A percentile compares a stretch with the other conserved stretches of the same genome.
These are phyloP conservation scores for Mormoops blainvillei DNA, from an alignment of 2,113 vertebrate genomes.

Conservation along the genomic window DNA sequence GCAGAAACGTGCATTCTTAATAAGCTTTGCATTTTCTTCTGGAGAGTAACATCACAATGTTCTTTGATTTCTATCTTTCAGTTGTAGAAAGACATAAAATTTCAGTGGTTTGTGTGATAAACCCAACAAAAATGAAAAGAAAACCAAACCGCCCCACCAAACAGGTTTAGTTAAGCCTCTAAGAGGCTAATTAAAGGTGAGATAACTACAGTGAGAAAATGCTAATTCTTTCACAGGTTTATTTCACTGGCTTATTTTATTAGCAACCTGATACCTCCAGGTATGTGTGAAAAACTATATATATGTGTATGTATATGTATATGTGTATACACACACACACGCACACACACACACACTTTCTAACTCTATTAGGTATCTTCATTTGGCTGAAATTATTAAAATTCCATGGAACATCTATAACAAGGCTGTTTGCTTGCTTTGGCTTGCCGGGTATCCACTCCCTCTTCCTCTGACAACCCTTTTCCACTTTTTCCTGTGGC, in stretches of 20 bases:
- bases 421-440: neutral
- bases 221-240: neutral
- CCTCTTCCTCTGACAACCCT: neutral
- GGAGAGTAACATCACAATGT: neutral
- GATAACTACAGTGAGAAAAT: neutral
- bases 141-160: neutral
- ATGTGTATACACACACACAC: too few relatives aligned
- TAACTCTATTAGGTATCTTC: neutral
- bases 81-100: neutral
- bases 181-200: neutral
- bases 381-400: neutral
- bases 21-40: neutral
- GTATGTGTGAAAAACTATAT: neutral
- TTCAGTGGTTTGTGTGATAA: neutral
- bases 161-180: neutral
- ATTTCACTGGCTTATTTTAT: neutral
- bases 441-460: neutral
- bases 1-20: neutral
- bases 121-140: neutral
- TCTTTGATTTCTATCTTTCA: neutral
- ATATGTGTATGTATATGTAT: too few relatives aligned
- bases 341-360: neutral
- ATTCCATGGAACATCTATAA: neutral
- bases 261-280: neutral
- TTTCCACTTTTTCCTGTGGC: neutral